phyloP scores from a whole-genome alignment of 2,113 vertebrate species.

The Urocolius indicus region DNA sequence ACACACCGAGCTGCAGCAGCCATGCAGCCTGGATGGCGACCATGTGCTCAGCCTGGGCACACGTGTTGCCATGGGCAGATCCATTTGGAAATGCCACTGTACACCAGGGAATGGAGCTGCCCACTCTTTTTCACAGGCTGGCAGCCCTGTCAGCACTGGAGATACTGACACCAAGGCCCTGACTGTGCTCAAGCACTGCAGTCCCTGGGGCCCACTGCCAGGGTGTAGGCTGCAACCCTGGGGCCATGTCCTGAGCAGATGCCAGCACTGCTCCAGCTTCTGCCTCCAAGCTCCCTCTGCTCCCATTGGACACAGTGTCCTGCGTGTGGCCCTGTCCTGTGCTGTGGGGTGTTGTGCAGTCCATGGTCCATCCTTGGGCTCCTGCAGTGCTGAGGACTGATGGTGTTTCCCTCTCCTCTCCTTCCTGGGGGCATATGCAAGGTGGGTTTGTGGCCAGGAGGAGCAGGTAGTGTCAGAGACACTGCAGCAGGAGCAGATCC shows the following conservation, averaged over 20 bases:
- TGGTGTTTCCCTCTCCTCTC: neutral
- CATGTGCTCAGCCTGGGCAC: accelerated
- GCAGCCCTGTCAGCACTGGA: accelerated
- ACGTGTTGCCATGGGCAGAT: neutral
- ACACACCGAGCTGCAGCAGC: neutral
- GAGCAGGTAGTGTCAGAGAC: neutral
- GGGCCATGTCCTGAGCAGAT: neutral
- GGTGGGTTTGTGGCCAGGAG: neutral
- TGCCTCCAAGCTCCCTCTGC: neutral
- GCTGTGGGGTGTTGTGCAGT: neutral
- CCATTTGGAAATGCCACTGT: neutral
- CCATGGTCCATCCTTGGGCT: neutral
- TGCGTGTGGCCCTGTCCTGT: neutral
- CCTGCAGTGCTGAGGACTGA: neutral
- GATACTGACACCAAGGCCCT: neutral
- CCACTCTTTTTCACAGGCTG: neutral
- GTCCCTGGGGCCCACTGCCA: neutral
- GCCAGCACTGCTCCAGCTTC: neutral
- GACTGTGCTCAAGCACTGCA: neutral
- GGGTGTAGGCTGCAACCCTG: neutral
- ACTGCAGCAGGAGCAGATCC: neutral
- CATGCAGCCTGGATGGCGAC: neutral
- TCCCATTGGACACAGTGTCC: accelerated
- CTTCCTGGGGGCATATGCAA: neutral
- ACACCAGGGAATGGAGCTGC: neutral